Base-by-base conservation (phyloP, 2,888 invertebrate species). In the Smittia aterrima region DNA sequence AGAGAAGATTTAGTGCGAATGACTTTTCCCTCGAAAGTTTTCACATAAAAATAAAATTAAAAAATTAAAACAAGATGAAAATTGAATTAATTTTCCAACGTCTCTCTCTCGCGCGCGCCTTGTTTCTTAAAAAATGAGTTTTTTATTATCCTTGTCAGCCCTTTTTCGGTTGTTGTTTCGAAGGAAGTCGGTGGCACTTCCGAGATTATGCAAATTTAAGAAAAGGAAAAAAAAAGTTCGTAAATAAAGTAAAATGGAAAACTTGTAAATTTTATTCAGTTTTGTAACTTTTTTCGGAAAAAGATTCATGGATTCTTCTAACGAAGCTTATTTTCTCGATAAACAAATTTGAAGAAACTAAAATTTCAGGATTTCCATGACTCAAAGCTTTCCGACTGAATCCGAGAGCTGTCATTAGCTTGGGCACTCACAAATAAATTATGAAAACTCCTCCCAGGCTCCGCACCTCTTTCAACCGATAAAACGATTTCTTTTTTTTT, bases 1-100 rank as follows among this genome's bases (percentile, higher is more conserved):
- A 58, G 58, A 18, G 58, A 58, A 58, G 58, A 58, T 58, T 58
- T 58, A 58, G 20, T 58, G 22, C 18, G n/a, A 58, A 58, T 58
- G 58, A 58, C 18, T 58, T 58, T 58, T 58, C 58, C 16, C 22
- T 58, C 22, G 58, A 7, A 64, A 64, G 64, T 64, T 64, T 64
- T 64, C 27, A 64, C 64, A 64, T 64, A 64, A 64, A 47, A 64
- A 27, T 64, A 64, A 64, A 64, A 64, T 64, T 64, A 64, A 64
- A 64, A 64, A 22, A 13, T 64, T 13, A 27, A 25, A 64, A 27
- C 22, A 22, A 64, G 25, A 64, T 27, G n/a, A 22, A 58, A 64
- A 64, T 64, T 64, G 64, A 64, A 64, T 64, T 64, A 64, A 64
- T 27, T 64, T 64, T 64, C 58, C 13, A 18, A 6, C 58, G 1